phyloP scores from a whole-genome alignment of 1,140 invertebrate species.

The Paramacrobiotus metropolitanus region DNA sequence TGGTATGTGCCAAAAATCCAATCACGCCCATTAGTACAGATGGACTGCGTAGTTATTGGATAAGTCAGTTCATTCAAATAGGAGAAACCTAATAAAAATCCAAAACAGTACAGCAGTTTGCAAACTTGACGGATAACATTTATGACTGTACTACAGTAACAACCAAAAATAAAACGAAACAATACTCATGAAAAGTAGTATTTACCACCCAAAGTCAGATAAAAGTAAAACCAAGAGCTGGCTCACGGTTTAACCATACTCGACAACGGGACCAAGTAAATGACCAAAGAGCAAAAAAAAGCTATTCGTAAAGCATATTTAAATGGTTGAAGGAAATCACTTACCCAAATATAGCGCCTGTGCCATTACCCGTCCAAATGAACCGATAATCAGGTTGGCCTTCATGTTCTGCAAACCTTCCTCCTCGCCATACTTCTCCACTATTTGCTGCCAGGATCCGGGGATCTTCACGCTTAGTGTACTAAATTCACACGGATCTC shows the following conservation, averaged over 20 bases:
- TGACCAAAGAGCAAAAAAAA: no score
- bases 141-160: no score
- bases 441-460: slow-evolving; percentile 13
- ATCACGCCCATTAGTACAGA: slow-evolving; percentile 54
- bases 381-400: slow-evolving; percentile 43
- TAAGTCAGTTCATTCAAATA: slow-evolving; percentile 63
- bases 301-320: no score
- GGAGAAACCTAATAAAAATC: slow-evolving; percentile 43
- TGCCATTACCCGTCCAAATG: slow-evolving; percentile 48
- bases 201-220: no score
- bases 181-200: no score
- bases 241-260: no score
- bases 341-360: slow-evolving; percentile 56
- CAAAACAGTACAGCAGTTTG: slow-evolving; percentile 4
- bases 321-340: neutral
- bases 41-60: slow-evolving; percentile 54
- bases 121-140: slow-evolving; percentile 1
- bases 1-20: slow-evolving; percentile 69
- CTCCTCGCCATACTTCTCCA: slow-evolving; percentile 22
- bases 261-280: no score
- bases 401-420: slow-evolving; percentile 36
- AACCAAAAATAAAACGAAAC: no score
- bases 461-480: slow-evolving; percentile 41
- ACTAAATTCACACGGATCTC: slow-evolving; percentile 45
- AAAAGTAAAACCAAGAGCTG: no score